Conservation (phyloP, 2,888 invertebrate genomes). For the Podabrus alpinus region DNA sequence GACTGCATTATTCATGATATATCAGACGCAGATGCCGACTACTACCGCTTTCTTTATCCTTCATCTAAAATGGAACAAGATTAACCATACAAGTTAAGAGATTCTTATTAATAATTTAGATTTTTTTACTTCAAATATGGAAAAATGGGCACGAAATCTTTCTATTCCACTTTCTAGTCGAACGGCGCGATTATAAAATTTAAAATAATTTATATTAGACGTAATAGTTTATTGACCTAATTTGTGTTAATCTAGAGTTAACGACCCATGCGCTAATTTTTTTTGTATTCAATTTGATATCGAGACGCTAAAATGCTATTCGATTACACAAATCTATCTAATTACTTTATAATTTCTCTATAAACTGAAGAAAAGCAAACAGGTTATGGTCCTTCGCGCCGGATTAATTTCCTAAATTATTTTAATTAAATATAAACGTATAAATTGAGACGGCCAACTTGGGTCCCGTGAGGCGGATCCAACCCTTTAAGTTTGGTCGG, state of each 20-base stretch:
- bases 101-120: slow-evolving; percentile 8
- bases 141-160: neutral
- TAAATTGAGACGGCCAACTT: no score
- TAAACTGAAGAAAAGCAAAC: no score
- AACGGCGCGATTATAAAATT: neutral
- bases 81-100: slow-evolving; percentile 8
- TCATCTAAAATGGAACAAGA: slow-evolving; percentile 6
- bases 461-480: no score
- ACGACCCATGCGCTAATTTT: slow-evolving; percentile 1
- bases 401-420: no score
- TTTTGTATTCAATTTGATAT: neutral
- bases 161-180: neutral
- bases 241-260: slow-evolving; percentile 1
- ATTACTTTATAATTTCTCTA: neutral
- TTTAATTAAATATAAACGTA: no score
- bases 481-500: no score
- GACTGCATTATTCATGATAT: slow-evolving; percentile 27
- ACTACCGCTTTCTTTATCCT: slow-evolving; percentile 19
- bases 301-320: neutral
- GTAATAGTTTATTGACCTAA: slow-evolving; percentile 3
- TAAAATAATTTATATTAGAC: neutral
- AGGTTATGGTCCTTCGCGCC: no score
- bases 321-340: neutral
- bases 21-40: slow-evolving; percentile 22
- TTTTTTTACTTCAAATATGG: neutral